Evolutionary conservation across 2,888 invertebrate genomes (phyloP).

Genomic region (Trichopria drosophilae): DNA sequence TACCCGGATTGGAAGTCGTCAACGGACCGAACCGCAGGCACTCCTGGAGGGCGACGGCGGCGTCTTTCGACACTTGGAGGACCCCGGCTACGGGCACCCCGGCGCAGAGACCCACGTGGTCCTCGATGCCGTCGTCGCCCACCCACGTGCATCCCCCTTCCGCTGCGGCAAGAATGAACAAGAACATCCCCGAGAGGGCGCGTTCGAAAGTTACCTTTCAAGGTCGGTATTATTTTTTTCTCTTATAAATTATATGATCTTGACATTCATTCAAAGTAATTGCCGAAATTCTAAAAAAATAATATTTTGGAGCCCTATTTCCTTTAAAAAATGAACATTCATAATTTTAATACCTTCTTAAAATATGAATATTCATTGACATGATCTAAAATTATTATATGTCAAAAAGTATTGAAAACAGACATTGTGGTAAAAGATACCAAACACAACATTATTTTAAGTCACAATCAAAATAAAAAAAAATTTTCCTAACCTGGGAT

Average conservation of each 20-base stretch:
- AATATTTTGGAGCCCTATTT: no score
- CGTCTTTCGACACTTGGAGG: slow-evolving; percentile 55
- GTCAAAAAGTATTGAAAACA: no score
- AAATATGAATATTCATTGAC: no score
- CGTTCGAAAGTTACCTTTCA: slow-evolving; percentile 58
- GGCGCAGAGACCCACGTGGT: slow-evolving; percentile 54
- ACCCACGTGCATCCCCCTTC: slow-evolving; percentile 56
- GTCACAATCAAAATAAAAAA: no score
- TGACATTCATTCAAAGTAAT: not conserved
- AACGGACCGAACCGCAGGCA: slow-evolving; percentile 52
- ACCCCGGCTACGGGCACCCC: slow-evolving; percentile 40
- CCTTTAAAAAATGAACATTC: no score
- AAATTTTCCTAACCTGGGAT: no score
- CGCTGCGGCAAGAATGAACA: slow-evolving; percentile 41
- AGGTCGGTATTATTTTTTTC: no score
- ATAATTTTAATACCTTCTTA: no score
- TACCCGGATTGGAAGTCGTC: slow-evolving; percentile 50
- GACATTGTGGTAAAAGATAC: no score
- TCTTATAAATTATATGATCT: not conserved
- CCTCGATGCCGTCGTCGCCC: slow-evolving; percentile 60
- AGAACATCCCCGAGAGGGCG: slow-evolving; percentile 48
- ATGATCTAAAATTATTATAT: no score
- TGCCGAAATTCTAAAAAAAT: no score
- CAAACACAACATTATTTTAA: no score
- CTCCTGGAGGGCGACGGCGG: slow-evolving; percentile 53